A percentile compares a stretch with the other conserved stretches of the same genome.
Conservation (phyloP, 2,888 invertebrate genomes). For the Penaeus monodon region DNA sequence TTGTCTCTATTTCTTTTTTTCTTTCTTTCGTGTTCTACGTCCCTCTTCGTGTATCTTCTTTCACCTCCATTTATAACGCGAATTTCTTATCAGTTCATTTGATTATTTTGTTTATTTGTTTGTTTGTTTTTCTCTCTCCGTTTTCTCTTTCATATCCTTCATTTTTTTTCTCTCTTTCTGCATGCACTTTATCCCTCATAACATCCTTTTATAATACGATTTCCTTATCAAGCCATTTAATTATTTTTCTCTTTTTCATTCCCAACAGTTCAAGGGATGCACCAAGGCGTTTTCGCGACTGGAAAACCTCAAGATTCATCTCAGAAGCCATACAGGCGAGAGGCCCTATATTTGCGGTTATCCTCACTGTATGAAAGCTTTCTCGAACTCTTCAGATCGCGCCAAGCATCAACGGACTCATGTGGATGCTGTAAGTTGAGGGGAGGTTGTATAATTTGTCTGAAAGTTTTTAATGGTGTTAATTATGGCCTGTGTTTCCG, state of each 20-base stretch:
- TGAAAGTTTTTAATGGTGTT: not conserved
- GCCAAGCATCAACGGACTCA: constrained; percentile 99
- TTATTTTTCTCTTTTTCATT: not conserved
- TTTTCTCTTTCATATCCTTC: no score
- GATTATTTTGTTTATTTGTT: no score
- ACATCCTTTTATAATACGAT: no score
- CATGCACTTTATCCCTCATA: no score
- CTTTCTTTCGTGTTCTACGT: no score
- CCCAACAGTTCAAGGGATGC: constrained; percentile 90
- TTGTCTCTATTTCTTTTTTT: not conserved
- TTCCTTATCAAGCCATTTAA: not conserved
- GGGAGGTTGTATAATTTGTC: not conserved
- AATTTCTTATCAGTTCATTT: no score
- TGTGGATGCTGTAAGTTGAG: constrained; percentile 89
- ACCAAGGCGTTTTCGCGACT: constrained; percentile 95
- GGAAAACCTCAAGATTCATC: constrained; percentile 98
- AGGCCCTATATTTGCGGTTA: constrained; percentile 96
- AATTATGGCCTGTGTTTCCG: no score
- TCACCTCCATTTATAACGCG: no score
- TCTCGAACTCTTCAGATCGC: constrained; percentile 97
- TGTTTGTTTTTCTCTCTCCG: no score
- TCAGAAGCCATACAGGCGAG: constrained; percentile 95
- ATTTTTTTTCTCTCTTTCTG: no score
- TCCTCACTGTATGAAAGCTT: constrained; percentile 92
- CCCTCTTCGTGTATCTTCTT: no score